Evolutionary conservation across 2,113 vertebrate species (phyloP), one percentile per base, ranked within the genome.

Genomic region (Engraulis encrasicolus): DNA sequence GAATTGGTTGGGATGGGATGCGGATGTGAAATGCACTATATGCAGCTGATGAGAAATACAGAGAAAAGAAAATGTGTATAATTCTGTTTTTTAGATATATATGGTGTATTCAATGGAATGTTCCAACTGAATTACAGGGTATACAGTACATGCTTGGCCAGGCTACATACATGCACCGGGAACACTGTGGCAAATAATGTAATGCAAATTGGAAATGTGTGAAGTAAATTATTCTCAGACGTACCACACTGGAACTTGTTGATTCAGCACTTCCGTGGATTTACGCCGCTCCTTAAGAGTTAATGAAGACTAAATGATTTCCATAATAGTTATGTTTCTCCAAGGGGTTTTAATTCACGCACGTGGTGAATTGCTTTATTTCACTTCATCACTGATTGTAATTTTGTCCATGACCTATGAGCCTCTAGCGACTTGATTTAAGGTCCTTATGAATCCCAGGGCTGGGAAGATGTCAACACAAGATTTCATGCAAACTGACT

Each of bases 291-390:
- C 27, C 66, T 74, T 27, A 74, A 74, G 66, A 74, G 66, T 74
- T 74, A 74, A 74, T 74, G 66, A 36, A 74, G 31, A 74, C 66
- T 74, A 74, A 74, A 74, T 74, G 66, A 74, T 34, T 74, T 74
- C 66, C 27, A 36, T 74, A 74, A 74, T 74, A 74, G 66, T 74
- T 74, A 34, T 74, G 66, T 74, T 74, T 9, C 66, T 74, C 66
- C 66, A 15, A 74, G 66, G 66, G 31, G 31, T 34, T 74, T 15
- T 74, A 74, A 74, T 74, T 74, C 27, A 14, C 34, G 66, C 31
- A 74, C 6, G 66, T 27, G 34, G 66, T 74, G 23, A 34, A 74
- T 74, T 34, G 66, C 27, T 74, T 74, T 74, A 34, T 74, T 74
- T 34, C 27, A 34, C 27, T 74, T 74, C 66, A 74, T 74, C 66